Conservation (phyloP, 2,113 vertebrate species). For the Jaculus jaculus region DNA sequence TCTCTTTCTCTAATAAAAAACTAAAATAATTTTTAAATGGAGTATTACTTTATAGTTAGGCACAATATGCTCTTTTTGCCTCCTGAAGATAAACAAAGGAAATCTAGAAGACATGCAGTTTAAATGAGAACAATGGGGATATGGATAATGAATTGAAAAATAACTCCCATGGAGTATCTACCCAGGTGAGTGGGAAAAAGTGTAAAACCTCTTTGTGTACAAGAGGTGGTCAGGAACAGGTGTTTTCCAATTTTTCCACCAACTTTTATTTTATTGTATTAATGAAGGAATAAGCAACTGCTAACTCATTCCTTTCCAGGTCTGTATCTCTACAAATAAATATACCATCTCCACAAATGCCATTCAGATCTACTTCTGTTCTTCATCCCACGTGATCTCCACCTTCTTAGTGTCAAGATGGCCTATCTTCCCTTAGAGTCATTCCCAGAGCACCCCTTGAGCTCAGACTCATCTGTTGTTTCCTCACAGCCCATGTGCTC, state of each 20-base stretch:
- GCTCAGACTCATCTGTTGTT: background rate
- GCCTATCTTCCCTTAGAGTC: background rate
- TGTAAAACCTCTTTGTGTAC: conserved; percentile 32
- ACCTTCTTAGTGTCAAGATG: background rate
- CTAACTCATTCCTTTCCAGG: background rate
- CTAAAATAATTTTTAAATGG: background rate
- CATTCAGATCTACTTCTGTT: background rate
- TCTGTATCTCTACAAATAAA: background rate
- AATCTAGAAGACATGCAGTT: background rate
- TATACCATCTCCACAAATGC: background rate
- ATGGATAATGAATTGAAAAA: conserved; percentile 48
- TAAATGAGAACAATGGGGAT: conserved; percentile 30
- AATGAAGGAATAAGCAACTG: background rate
- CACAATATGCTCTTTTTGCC: conserved; percentile 40
- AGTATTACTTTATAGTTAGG: conserved; percentile 53
- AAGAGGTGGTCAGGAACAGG: background rate
- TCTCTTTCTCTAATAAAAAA: too few species aligned
- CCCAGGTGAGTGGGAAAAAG: conserved; percentile 9
- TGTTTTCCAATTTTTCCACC: conserved; percentile 34
- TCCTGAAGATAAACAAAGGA: conserved; percentile 52
- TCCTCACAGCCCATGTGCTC: background rate
- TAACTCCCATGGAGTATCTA: conserved; percentile 28
- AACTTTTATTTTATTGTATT: conserved; percentile 43
- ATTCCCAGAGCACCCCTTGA: background rate
- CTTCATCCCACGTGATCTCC: background rate